Conservation (phyloP, 2,113 vertebrate genomes). For the Choloepus hoffmanni region DNA sequence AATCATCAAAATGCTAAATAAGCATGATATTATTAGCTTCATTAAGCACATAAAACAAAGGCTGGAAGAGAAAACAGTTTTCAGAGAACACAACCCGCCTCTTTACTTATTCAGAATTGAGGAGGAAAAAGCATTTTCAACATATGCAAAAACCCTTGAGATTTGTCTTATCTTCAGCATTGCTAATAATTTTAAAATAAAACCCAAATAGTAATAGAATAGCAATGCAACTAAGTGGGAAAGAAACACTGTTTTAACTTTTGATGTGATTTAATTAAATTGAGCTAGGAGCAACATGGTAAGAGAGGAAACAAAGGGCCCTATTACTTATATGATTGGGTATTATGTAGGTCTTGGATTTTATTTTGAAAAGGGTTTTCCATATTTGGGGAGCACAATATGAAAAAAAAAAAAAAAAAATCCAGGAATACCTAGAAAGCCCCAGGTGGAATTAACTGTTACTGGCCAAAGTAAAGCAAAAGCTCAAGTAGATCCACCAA, state of each 20-base stretch:
- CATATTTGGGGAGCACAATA: not conserved
- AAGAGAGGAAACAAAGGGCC: not conserved
- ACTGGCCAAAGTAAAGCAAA: not conserved
- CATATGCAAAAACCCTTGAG: not conserved
- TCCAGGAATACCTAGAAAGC: not conserved
- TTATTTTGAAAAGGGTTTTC: not conserved
- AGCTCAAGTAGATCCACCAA: not conserved
- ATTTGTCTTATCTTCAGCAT: not conserved
- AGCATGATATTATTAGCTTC: conserved; percentile 74
- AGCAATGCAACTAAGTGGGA: not conserved
- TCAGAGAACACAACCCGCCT: conserved; percentile 23
- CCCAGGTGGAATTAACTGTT: not conserved
- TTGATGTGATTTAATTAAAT: not conserved
- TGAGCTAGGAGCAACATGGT: accelerated
- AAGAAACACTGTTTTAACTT: not conserved
- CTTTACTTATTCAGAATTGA: not conserved
- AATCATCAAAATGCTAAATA: conserved; percentile 74
- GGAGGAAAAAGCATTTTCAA: conserved; percentile 52
- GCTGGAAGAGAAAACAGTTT: conserved; percentile 47
- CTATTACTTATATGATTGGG: no score
- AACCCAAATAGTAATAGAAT: not conserved
- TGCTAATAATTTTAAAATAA: conserved; percentile 37
- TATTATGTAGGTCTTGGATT: not conserved
- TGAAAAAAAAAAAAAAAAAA: not conserved
- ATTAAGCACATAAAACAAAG: conserved; percentile 72